phyloP scores from a whole-genome alignment of 2,888 invertebrate species.

The Drosophila paracracens region DNA sequence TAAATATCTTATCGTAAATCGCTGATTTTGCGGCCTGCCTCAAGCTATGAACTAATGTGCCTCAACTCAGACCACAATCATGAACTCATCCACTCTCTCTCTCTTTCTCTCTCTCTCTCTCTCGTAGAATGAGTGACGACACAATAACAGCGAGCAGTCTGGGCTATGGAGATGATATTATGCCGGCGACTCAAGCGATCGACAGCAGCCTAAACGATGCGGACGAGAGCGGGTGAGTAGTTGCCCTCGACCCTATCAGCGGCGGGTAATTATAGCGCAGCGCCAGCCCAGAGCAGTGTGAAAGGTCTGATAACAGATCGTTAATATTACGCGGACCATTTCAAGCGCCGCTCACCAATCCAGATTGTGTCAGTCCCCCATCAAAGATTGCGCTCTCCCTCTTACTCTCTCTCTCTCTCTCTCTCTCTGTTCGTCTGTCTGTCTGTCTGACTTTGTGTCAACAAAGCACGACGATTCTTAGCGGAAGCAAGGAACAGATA shows the following conservation, averaged over 20 bases:
- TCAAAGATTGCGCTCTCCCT: not conserved
- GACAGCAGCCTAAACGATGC: constrained; percentile 41
- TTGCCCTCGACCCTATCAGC: constrained; percentile 63
- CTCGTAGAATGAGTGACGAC: constrained; percentile 68
- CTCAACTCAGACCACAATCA: not conserved
- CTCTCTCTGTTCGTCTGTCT: not conserved
- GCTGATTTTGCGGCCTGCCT: constrained; percentile 28
- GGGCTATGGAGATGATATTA: constrained; percentile 35
- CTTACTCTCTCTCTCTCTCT: not conserved
- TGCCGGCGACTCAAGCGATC: constrained; percentile 24
- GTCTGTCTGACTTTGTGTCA: constrained; percentile 2
- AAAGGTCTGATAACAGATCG: constrained; percentile 75
- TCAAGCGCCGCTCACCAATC: constrained; percentile 47
- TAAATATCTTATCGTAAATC: not conserved
- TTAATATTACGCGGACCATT: constrained; percentile 78
- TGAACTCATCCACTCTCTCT: not conserved
- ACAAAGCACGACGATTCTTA: constrained; percentile 46
- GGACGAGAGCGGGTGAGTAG: constrained; percentile 73
- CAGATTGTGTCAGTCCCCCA: constrained; percentile 16
- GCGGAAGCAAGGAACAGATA: constrained; percentile 49
- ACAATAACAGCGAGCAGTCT: constrained; percentile 48
- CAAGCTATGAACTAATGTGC: constrained; percentile 20
- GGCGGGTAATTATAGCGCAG: constrained; percentile 68
- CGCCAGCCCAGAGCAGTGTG: constrained; percentile 44
- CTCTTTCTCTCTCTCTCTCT: not conserved